Percentiles rank a stretch among this genome's conserved stretches.
Conservation (phyloP, 2,113 vertebrate species). For the Rhinichthys klamathensis region DNA sequence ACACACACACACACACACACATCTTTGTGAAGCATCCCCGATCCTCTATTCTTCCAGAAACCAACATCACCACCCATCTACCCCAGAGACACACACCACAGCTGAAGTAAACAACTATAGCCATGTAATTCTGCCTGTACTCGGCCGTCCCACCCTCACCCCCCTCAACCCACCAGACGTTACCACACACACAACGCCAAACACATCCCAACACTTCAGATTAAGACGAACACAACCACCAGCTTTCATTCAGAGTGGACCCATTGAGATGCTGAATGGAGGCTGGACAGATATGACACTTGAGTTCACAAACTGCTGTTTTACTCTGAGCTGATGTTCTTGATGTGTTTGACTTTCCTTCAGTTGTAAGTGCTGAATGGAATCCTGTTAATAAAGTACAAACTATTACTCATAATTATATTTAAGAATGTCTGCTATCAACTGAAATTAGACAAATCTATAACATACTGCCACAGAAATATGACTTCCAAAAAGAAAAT, state of each 20-base stretch:
- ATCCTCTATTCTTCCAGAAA: conserved; percentile 34
- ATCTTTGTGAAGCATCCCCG: conserved; percentile 39
- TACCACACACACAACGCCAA: conserved; percentile 35
- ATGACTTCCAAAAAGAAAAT: neutral
- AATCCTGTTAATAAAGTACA: neutral
- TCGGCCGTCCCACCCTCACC: neutral
- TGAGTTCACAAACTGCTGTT: conserved; percentile 77
- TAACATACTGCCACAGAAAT: neutral
- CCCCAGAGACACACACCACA: conserved; percentile 42
- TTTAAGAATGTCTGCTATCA: neutral
- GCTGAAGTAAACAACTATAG: conserved; percentile 70
- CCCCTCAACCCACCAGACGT: conserved; percentile 37
- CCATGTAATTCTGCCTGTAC: conserved; percentile 46
- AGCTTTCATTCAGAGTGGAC: conserved; percentile 66
- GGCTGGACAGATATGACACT: conserved; percentile 74
- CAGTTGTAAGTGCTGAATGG: neutral
- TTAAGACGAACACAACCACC: conserved; percentile 57
- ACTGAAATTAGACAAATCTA: neutral
- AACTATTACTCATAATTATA: neutral
- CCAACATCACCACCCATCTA: conserved; percentile 31
- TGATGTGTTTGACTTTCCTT: conserved; percentile 54
- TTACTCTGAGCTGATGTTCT: conserved; percentile 57
- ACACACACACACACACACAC: conserved; percentile 52
- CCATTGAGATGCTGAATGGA: conserved; percentile 65
- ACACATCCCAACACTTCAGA: conserved; percentile 38